Conservation (phyloP, 1,140 invertebrate species). For the Neodiprion lecontei region DNA sequence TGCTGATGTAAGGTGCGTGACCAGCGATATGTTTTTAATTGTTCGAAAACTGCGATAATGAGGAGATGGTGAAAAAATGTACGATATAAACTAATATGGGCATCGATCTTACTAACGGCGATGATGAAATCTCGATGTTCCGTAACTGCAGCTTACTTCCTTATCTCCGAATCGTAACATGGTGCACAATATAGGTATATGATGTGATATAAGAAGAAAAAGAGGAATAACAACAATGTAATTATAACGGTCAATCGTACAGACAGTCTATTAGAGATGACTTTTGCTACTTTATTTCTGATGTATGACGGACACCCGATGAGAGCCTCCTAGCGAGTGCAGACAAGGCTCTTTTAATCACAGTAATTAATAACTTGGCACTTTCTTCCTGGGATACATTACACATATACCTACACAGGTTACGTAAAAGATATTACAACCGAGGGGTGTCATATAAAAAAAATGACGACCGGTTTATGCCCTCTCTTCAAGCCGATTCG, state of each 20-base stretch:
- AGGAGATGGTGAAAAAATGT: too few relatives aligned
- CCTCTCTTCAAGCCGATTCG: background rate
- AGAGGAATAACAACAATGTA: slow-evolving; percentile 1
- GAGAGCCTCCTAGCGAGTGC: slow-evolving; percentile 1
- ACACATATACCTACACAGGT: background rate
- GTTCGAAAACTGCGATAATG: too few relatives aligned
- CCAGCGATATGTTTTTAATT: too few relatives aligned
- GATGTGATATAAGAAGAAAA: background rate
- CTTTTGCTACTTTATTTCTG: background rate
- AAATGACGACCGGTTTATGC: background rate
- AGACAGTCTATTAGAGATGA: background rate
- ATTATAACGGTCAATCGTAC: background rate
- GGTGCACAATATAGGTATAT: background rate
- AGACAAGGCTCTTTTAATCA: slow-evolving; percentile 1
- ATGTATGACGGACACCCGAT: background rate
- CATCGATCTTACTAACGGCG: too few relatives aligned
- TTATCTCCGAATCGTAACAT: background rate
- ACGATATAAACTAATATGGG: too few relatives aligned
- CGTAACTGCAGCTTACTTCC: background rate
- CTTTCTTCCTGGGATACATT: background rate
- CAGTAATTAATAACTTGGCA: slow-evolving; percentile 7
- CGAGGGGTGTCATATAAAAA: background rate
- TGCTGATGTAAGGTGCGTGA: too few relatives aligned
- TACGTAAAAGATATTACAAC: background rate
- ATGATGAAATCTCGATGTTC: too few relatives aligned